Evolutionary conservation across 2,888 invertebrate species (phyloP).

Genomic region (Folsomia candida): DNA sequence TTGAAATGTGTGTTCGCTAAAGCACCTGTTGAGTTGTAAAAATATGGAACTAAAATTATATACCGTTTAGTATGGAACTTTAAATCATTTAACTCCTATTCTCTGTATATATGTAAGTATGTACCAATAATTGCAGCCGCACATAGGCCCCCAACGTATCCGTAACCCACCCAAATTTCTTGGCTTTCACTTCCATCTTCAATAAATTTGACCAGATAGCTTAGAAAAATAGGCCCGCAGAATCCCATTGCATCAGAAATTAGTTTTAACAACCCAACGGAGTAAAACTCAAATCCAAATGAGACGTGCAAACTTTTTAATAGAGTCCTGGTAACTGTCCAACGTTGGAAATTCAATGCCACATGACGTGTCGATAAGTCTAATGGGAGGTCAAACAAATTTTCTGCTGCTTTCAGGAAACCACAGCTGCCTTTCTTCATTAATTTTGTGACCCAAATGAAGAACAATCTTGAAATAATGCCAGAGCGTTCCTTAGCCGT

Average conservation of each 20-base stretch:
- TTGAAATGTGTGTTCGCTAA: conserved; percentile 84
- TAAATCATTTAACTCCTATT: too few species aligned
- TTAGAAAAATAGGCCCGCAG: conserved; percentile 83
- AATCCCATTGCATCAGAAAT: conserved; percentile 80
- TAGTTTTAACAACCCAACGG: conserved; percentile 78
- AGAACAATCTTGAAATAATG: conserved; percentile 68
- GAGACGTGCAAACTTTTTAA: conserved; percentile 69
- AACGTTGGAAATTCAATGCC: conserved; percentile 59
- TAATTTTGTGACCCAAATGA: conserved; percentile 83
- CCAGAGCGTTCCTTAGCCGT: conserved; percentile 73
- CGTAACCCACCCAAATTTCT: conserved; percentile 61
- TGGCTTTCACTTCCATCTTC: conserved; percentile 59
- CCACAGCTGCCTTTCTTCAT: conserved; percentile 76
- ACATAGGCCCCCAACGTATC: conserved; percentile 68
- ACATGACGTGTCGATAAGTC: conserved; percentile 64
- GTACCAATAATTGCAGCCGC: conserved; percentile 68
- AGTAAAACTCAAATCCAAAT: conserved; percentile 79
- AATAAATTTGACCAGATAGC: conserved; percentile 74
- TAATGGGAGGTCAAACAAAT: conserved; percentile 77
- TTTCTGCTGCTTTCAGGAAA: conserved; percentile 70
- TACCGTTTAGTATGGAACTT: not conserved
- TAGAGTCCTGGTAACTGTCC: conserved; percentile 53
- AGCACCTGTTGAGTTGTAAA: conserved; percentile 65
- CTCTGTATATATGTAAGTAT: not conserved
- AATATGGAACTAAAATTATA: not conserved